Evolutionary conservation across 1,140 invertebrate genomes (phyloP), one percentile per base, ranked within the genome.

Genomic region (Ylistrum balloti): DNA sequence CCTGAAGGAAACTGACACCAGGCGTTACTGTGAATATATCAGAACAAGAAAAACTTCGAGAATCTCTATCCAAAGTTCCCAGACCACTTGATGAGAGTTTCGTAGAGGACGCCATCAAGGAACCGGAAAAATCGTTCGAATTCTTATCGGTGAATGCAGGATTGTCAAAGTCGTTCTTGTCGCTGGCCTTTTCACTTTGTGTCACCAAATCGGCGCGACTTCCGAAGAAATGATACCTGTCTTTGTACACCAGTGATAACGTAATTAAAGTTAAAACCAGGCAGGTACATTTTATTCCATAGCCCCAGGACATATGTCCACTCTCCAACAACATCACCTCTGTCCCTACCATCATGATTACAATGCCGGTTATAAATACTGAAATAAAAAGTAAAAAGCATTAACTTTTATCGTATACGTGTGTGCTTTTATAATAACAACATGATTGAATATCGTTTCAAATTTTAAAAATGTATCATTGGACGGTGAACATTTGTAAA

Each of bases 121-220:
- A 28, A 3, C n/a, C 56, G n/a, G 56, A 74, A 74, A 74, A 74
- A 22, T 28, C 56, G 5, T 74, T 28, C 22, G n/a, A 28, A 7
- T 11, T 28, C 41, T 17, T 1, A 28, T 74, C 56, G 28, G 9
- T 28, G n/a, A 28, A 74, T n/a, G 9, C 56, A n/a, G n/a, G 56
- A 74, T 74, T 74, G n/a, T 74, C 56, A 74, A 74, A 74, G 56
- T 74, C 56, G 56, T 74, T 74, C 13, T 74, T 74, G 5, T 74
- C 56, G 28, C 22, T 28, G 0, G 56, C n/a, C 56, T 74, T 74
- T 74, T 74, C 56, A 28, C 56, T 74, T 1, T 74, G 56, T 28
- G 22, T 74, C 22, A 74, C 56, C 22, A 74, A 28, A 28, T 74
- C 56, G 3, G 9, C 28, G n/a, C 17, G n/a, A 5, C 22, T 74